A percentile compares a stretch with the other conserved stretches of the same genome.
Conservation (phyloP, 2,113 vertebrate genomes). For the Podocnemis expansa region DNA sequence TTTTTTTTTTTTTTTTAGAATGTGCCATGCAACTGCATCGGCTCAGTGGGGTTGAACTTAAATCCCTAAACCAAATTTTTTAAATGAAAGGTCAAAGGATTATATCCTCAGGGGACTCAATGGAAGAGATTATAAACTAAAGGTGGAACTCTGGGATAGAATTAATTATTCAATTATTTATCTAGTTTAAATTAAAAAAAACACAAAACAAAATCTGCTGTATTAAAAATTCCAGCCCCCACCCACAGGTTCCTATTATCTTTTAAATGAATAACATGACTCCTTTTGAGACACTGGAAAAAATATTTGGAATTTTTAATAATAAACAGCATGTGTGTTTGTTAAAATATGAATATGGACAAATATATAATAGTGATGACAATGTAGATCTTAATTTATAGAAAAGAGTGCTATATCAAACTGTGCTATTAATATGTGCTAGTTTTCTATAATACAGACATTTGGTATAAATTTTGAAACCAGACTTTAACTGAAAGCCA, state of each 20-base stretch:
- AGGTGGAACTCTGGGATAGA: not conserved
- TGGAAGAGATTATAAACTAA: not conserved
- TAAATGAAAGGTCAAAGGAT: not conserved
- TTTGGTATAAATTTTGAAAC: slow-evolving; percentile 19
- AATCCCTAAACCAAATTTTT: not conserved
- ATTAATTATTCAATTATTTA: not conserved
- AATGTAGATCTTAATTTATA: not conserved
- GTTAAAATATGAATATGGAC: not conserved
- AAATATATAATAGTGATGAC: not conserved
- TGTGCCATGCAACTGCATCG: not conserved
- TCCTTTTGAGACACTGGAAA: not conserved
- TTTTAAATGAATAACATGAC: not conserved
- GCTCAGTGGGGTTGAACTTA: not conserved
- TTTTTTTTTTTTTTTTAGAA: too few relatives aligned
- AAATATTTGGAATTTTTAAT: not conserved
- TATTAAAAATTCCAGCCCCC: slow-evolving; percentile 4
- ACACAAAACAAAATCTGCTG: too few relatives aligned
- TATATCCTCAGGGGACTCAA: too few relatives aligned
- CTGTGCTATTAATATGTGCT: not conserved
- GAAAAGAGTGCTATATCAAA: not conserved
- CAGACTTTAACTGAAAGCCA: slow-evolving; percentile 5
- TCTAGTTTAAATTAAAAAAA: not conserved
- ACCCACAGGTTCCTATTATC: not conserved
- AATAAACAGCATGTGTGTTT: not conserved
- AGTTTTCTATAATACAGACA: not conserved